Percentiles rank a stretch among this genome's conserved stretches.
Conservation (phyloP, 2,113 vertebrate genomes). For the Miniopterus natalensis region DNA sequence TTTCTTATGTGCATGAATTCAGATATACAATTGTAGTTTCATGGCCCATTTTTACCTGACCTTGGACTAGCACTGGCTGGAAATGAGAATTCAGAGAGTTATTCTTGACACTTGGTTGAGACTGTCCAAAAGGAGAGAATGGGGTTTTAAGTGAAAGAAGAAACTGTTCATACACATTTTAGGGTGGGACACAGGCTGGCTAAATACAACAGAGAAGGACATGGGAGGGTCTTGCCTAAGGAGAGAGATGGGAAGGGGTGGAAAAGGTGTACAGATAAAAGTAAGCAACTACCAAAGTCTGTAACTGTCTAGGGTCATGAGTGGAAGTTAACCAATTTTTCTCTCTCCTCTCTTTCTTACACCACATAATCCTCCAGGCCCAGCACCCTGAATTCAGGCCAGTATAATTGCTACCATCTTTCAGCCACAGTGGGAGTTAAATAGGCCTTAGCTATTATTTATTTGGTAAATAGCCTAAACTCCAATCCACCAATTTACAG, state of each 20-base stretch:
- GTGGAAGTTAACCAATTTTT: not conserved
- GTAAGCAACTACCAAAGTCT: too few species aligned
- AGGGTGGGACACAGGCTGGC: not conserved
- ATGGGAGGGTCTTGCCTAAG: too few species aligned
- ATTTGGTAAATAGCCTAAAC: not conserved
- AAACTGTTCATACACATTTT: not conserved
- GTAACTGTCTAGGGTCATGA: not conserved
- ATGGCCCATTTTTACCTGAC: not conserved
- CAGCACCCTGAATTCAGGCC: not conserved
- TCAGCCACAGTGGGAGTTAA: not conserved
- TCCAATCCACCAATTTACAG: slow-evolving; percentile 4
- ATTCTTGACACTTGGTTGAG: not conserved
- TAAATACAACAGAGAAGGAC: not conserved
- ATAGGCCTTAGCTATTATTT: not conserved
- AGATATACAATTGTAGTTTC: not conserved
- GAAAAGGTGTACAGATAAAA: not conserved
- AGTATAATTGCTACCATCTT: not conserved
- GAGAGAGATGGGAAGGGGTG: not conserved
- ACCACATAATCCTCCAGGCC: not conserved
- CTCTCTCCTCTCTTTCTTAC: not conserved
- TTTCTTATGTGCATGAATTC: not conserved
- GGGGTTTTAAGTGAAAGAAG: not conserved
- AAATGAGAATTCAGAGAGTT: not conserved
- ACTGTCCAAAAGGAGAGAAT: not conserved
- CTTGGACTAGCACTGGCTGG: not conserved